phyloP scores from a whole-genome alignment of 1,140 invertebrate species.

The Macrocentrus cingulum region DNA sequence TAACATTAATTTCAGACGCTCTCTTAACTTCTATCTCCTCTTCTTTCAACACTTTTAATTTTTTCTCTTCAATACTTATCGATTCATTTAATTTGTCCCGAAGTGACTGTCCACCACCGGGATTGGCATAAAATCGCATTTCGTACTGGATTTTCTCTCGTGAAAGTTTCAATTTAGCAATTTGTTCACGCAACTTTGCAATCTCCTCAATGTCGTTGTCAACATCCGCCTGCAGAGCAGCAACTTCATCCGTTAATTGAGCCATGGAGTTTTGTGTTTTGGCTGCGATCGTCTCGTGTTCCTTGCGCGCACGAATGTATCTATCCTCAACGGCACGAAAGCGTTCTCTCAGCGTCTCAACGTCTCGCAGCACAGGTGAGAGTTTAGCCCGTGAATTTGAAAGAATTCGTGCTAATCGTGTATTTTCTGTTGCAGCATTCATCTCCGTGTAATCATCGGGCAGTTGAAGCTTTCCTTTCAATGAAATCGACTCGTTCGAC shows the following conservation, averaged over 20 bases:
- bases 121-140: conserved; percentile 35
- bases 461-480: background rate
- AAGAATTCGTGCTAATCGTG: conserved; percentile 62
- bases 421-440: conserved; percentile 62
- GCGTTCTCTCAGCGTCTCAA: conserved; percentile 63
- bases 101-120: conserved; percentile 33
- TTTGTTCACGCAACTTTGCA: conserved; percentile 31
- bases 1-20: conserved; percentile 58
- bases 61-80: conserved; percentile 39
- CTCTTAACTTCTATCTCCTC: conserved; percentile 65
- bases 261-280: conserved; percentile 62
- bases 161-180: conserved; percentile 38
- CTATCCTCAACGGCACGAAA: conserved; percentile 61
- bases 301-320: conserved; percentile 63
- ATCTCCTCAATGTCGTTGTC: conserved; percentile 34
- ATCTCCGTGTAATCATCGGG: conserved; percentile 63
- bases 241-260: conserved; percentile 44
- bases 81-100: conserved; percentile 42
- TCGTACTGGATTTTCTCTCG: conserved; percentile 45
- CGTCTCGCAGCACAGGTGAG: conserved; percentile 68
- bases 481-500: background rate
- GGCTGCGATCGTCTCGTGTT: conserved; percentile 62
- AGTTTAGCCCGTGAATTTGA: conserved; percentile 63
- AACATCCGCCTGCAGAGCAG: conserved; percentile 57
- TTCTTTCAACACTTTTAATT: conserved; percentile 56